Evolutionary conservation across 2,797 vertebrate genomes (phyloP), one percentile per base, ranked within the genome.

Genomic region (Furcifer pardalis): DNA sequence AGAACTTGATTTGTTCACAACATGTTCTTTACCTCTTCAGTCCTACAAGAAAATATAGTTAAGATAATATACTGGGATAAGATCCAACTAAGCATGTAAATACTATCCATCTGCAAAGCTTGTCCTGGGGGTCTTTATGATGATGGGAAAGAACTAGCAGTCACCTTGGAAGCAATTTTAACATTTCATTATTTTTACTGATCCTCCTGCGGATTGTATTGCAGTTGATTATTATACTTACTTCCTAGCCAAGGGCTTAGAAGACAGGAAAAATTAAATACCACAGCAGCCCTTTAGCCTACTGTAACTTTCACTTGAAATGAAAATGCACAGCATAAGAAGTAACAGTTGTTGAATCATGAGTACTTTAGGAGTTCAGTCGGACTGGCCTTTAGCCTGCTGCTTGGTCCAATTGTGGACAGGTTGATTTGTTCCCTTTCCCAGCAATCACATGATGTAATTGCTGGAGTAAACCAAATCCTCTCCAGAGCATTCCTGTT

Each of bases 21-120:
- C 49, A 40, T 83, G n/a, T 69, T 79, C n/a, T 83, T 79, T 62
- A 79, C 3, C 23, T 25, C 37, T 79, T 83, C 75, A 69, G 69
- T 49, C 60, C 19, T 19, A 1, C 13, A 4, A 42, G 68, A 86
- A 63, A 59, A 78, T 82, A 56, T n/a, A 59, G 75, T 66, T 73
- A 73, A 65, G 30, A 76, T 19, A 79, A 78, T 73, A 44, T 2
- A 59, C 30, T 30, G 37, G 76, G 68, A 66, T 77, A 42, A 82
- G 63, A 77, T 82, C 32, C 56, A 56, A 60, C 44, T 27, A 74
- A 32, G 35, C 73, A n/a, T 76, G 40, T 66, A 66, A 65, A 79
- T 35, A 52, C 17, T 35, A 15, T 86, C 80, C 68, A 86, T 79
- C 60, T 79, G 76, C 32, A 63, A 78, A 73, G 13, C 32, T 30